Evolutionary conservation across 53 echinoderm and acorn worm species (phyloP).

Genomic region (Crossaster papposus): DNA sequence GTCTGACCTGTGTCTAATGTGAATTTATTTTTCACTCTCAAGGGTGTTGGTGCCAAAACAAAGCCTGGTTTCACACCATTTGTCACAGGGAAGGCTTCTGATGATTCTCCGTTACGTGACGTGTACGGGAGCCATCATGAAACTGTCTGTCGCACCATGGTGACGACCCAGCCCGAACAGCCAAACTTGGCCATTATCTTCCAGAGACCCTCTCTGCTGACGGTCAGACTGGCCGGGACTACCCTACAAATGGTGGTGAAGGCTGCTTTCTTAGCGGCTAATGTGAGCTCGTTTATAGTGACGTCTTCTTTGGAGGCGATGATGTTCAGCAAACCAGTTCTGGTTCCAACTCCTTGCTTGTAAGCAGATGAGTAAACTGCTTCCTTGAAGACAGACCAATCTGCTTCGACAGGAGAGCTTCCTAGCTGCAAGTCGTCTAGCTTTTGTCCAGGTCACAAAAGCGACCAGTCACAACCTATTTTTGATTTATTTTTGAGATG

Average conservation of each 20-base stretch:
- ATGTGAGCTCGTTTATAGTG: too few relatives aligned
- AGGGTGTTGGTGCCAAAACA: neutral
- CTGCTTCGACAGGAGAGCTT: too few relatives aligned
- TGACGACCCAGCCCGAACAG: slow-evolving; percentile 13
- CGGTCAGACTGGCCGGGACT: slow-evolving; percentile 8
- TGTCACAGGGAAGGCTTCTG: slow-evolving; percentile 44
- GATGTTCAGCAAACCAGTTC: too few relatives aligned
- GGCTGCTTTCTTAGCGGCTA: neutral
- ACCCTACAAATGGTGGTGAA: neutral
- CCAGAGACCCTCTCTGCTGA: slow-evolving; percentile 37
- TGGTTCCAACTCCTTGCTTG: too few relatives aligned
- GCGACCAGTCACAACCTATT: too few relatives aligned
- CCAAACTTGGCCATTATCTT: slow-evolving; percentile 45
- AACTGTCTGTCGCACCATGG: slow-evolving; percentile 45
- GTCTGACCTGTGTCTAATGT: neutral
- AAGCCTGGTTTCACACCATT: slow-evolving; percentile 25
- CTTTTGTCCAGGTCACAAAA: too few relatives aligned
- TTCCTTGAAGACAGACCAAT: too few relatives aligned
- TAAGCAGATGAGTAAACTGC: too few relatives aligned
- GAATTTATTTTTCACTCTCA: neutral
- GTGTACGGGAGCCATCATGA: slow-evolving; percentile 26
- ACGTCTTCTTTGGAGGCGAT: too few relatives aligned
- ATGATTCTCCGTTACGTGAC: slow-evolving; percentile 15
- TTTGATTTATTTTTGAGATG: too few relatives aligned
- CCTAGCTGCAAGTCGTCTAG: too few relatives aligned